Conservation (phyloP, 1,140 invertebrate species). For the Mylabris phalerata region DNA sequence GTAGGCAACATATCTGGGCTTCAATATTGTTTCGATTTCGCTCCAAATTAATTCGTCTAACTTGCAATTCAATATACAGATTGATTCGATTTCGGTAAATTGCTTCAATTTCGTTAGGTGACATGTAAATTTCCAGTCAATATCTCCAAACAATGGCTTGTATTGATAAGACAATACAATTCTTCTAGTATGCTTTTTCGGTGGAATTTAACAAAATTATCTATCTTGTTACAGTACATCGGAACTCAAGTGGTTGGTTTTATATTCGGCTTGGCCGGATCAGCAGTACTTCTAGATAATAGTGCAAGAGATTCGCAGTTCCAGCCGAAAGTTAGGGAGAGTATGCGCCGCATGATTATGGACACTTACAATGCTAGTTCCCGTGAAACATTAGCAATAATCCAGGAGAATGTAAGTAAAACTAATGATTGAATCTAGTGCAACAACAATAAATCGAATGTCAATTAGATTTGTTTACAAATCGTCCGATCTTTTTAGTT, state of each 20-base stretch:
- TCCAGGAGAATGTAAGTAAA: slow-evolving; percentile 75
- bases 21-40: neutral
- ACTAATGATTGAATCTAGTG: neutral
- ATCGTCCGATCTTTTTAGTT: neutral
- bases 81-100: too few species aligned
- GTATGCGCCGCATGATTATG: slow-evolving; percentile 63
- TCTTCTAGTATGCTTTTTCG: neutral
- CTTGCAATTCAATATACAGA: too few species aligned
- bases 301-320: slow-evolving; percentile 71
- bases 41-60: too few species aligned
- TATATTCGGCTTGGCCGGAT: slow-evolving; percentile 62
- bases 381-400: slow-evolving; percentile 58
- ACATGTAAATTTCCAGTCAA: too few species aligned
- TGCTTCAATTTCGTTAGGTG: too few species aligned
- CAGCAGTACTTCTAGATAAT: slow-evolving; percentile 69
- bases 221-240: slow-evolving; percentile 53
- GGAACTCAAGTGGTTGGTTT: slow-evolving; percentile 63
- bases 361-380: slow-evolving; percentile 60
- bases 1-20: neutral
- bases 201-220: neutral
- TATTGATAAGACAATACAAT: neutral
- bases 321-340: slow-evolving; percentile 63
- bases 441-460: neutral
- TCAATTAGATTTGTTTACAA: neutral
- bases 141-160: too few species aligned